These are phyloP conservation scores for Odontophorus gujanensis DNA, from an alignment of 2,113 vertebrate genomes.

Conservation along the genomic window DNA sequence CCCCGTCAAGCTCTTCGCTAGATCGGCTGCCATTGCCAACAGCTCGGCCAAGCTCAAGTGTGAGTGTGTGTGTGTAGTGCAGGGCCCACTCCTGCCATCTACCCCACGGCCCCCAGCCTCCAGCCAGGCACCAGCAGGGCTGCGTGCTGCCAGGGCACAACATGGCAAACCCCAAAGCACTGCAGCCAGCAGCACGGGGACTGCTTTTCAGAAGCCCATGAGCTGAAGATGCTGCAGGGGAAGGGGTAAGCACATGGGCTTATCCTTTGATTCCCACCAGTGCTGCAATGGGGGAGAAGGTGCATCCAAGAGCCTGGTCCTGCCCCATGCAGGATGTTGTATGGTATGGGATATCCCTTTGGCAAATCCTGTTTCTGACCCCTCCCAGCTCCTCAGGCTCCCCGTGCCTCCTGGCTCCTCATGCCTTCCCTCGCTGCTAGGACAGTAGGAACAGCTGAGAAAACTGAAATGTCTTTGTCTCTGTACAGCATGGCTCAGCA, in stretches of 20 bases:
- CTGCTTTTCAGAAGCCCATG: not conserved
- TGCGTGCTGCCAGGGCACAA: not conserved
- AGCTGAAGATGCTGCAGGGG: not conserved
- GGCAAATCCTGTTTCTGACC: no score
- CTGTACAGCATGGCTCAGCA: no score
- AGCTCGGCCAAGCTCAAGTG: slow-evolving; percentile 85
- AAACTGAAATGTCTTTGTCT: no score
- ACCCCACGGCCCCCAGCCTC: not conserved
- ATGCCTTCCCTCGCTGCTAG: no score
- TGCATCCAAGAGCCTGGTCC: not conserved
- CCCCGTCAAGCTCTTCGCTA: slow-evolving; percentile 87
- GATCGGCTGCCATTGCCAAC: slow-evolving; percentile 80
- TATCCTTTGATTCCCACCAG: not conserved
- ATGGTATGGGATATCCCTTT: no score
- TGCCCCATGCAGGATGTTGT: no score
- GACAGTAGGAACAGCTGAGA: no score
- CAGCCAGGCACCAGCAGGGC: no score
- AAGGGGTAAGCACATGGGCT: not conserved
- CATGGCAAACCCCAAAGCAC: accelerated
- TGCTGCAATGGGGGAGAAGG: not conserved
- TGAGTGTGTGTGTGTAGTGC: slow-evolving; percentile 61
- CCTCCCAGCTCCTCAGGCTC: no score
- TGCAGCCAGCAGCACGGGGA: accelerated
- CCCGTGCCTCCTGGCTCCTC: no score
- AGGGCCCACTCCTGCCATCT: not conserved